These are phyloP conservation scores for Drosophila suzukii DNA, from an alignment of 1,140 invertebrate genomes.

Conservation along the genomic window DNA sequence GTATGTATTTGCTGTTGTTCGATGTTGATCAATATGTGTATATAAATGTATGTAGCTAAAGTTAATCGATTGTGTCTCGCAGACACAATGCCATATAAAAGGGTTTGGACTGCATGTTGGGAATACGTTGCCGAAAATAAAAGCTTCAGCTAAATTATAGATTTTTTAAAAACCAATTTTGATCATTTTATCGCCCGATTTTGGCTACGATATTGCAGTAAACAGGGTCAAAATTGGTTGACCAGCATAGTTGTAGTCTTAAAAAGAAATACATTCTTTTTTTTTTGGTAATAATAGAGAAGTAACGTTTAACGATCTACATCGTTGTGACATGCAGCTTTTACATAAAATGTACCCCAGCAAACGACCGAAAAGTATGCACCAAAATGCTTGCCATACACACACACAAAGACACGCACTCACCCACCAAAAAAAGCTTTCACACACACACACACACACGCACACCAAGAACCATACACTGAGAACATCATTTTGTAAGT, in stretches of 20 bases:
- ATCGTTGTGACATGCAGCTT: conserved; percentile 4
- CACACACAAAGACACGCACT: conserved; percentile 16
- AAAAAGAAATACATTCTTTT: background rate
- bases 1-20: conserved; percentile 35
- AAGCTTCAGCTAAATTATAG: background rate
- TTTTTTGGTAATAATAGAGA: background rate
- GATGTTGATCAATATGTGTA: conserved; percentile 41
- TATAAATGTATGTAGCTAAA: conserved; percentile 38
- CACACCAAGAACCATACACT: conserved; percentile 3
- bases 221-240: background rate
- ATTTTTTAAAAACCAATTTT: background rate
- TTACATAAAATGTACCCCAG: background rate
- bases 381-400: conserved; percentile 34
- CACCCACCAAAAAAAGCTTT: conserved; percentile 22
- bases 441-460: conserved; percentile 11
- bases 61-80: conserved; percentile 31
- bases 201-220: background rate
- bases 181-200: background rate
- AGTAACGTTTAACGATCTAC: background rate
- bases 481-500: conserved; percentile 23
- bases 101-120: background rate
- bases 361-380: conserved; percentile 54
- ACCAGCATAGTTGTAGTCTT: background rate
- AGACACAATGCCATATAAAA: conserved; percentile 26
- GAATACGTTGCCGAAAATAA: background rate